phyloP scores from a whole-genome alignment of 1,140 invertebrate species.

The Bombus waltoni region DNA sequence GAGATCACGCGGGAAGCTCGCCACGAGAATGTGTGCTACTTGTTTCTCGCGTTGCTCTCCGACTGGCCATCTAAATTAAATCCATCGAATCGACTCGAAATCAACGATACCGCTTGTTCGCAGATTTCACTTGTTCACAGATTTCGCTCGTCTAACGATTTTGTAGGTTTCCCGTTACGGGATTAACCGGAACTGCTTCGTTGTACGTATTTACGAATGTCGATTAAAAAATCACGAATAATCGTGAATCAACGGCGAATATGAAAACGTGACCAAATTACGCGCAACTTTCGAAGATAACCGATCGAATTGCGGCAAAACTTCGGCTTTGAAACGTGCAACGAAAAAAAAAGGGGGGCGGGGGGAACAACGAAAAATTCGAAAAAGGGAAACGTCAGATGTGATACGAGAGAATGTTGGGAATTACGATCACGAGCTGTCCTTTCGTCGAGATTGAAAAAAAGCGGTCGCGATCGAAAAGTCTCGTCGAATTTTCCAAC shows the following conservation, averaged over 20 bases:
- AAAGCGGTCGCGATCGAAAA: neutral
- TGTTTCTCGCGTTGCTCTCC: neutral
- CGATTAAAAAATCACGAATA: neutral
- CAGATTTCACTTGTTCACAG: too few relatives aligned
- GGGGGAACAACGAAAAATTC: neutral
- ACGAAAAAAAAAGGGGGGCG: neutral
- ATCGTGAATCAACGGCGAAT: neutral
- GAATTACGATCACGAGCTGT: conserved; percentile 9
- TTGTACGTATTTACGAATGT: too few relatives aligned
- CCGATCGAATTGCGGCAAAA: too few relatives aligned
- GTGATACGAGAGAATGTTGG: neutral
- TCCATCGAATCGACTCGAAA: neutral
- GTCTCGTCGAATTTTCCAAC: neutral
- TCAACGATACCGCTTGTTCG: neutral
- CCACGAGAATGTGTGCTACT: neutral
- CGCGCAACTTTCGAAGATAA: too few relatives aligned
- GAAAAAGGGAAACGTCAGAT: too few relatives aligned
- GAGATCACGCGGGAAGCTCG: neutral
- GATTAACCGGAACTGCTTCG: too few relatives aligned
- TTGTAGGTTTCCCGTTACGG: too few relatives aligned
- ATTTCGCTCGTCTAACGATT: neutral
- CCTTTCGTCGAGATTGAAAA: neutral
- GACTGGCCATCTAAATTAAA: neutral
- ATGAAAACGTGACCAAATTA: neutral
- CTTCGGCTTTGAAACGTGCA: accelerated